Base-by-base conservation (phyloP, 1,140 invertebrate genomes). In the Vanessa tameamea region DNA sequence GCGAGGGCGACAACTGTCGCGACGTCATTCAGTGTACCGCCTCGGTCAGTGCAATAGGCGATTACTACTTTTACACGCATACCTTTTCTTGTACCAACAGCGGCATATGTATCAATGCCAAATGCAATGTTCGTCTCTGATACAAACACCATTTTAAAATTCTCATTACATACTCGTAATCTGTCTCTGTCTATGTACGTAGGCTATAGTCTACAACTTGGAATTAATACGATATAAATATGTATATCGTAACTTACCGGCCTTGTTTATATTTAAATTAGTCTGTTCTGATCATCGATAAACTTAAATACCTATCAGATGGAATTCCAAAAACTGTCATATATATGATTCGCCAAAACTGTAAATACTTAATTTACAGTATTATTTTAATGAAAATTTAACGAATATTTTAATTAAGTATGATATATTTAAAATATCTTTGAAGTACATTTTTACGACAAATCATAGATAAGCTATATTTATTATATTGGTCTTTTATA, bases 21-120 rank as follows among this genome's bases (percentile, higher is more conserved):
- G 97, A 98, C 94, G 98, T 99, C 80, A 98, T 98, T 85, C 97
- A 98, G 91, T 98, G 98, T 93, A 98, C 98, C 75, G 97, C 97
- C 84, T 98, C 97, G 84, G 96, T 96, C 87, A 94, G 94, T 95
- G 75, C 72, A 74, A 78, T 76, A 79, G 75, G 76, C 75, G 23
- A 78, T 78, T 78, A 73, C 76, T 80, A 80, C 80, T 83, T 81
- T 81, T 78, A 80, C 81, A 74, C 64, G 69, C 63, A 72, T 72
- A 73, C 48, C 59, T 43, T 64, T 78, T 72, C 64, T 51, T 72
- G 37, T 73, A 63, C 13, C 55, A 72, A 65, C 59, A 16, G 47
- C 20, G 16, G 43, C 55, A 68, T 75, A 51, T 64, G 26, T 71
- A 69, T 59, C 67, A 71, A 73, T 76, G 72, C 48, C 72, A 69